Evolutionary conservation across 2,113 vertebrate species (phyloP).

Genomic region (Acrocephalus kingi): DNA sequence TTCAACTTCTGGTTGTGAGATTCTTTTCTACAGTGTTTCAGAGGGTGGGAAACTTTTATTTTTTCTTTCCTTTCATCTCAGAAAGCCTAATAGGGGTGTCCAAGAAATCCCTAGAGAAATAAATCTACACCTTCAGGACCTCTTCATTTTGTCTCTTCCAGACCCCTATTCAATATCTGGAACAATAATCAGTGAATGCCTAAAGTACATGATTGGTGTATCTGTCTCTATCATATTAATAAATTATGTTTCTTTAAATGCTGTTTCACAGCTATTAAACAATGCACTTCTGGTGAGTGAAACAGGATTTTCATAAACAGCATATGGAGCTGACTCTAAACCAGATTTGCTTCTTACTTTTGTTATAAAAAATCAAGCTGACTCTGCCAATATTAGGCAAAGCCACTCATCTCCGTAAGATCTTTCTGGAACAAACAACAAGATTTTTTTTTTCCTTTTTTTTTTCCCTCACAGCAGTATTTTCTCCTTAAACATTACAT

Average conservation of each 20-base stretch:
- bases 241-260: slow-evolving; percentile 21
- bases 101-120: background rate
- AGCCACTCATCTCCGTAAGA: background rate
- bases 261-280: slow-evolving; percentile 15
- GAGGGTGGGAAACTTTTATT: background rate
- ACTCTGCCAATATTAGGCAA: slow-evolving; percentile 20
- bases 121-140: background rate
- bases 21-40: background rate
- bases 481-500: background rate
- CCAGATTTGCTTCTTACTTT: background rate
- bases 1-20: background rate
- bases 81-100: background rate
- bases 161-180: background rate
- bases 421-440: background rate
- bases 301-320: background rate
- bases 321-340: background rate
- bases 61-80: background rate
- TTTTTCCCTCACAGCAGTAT: background rate
- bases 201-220: slow-evolving; percentile 8
- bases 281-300: background rate
- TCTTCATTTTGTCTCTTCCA: background rate
- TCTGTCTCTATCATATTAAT: background rate
- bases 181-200: background rate
- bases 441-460: background rate
- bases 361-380: background rate